These are phyloP conservation scores for Cryptoblepharus egeriae DNA, from an alignment of 2,797 vertebrate species.

Conservation along the genomic window DNA sequence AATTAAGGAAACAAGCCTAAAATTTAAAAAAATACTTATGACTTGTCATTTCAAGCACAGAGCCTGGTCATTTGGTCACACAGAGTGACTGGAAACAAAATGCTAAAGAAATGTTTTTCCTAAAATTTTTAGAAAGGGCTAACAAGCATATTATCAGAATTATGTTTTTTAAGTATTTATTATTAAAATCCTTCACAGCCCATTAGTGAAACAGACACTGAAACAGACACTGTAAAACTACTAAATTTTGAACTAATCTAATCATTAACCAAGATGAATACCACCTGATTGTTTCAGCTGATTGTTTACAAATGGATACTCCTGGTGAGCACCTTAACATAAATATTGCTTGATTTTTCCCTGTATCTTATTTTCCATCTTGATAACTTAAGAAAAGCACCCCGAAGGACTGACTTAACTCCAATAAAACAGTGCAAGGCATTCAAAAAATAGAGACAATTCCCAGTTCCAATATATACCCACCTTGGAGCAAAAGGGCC, in stretches of 20 bases:
- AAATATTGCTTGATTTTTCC: constrained; percentile 50
- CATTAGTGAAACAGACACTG: background rate
- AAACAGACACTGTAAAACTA: constrained; percentile 10
- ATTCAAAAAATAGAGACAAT: background rate
- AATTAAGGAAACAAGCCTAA: background rate
- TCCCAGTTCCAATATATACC: constrained; percentile 43
- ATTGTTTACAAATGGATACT: constrained; percentile 39
- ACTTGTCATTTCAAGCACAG: background rate
- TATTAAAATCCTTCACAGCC: background rate
- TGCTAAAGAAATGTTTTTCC: too few species aligned
- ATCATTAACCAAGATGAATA: background rate
- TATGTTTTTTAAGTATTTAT: too few species aligned
- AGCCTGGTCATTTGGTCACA: background rate
- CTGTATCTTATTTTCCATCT: constrained; percentile 14
- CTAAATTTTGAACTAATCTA: background rate
- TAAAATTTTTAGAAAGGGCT: background rate
- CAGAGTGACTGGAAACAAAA: background rate
- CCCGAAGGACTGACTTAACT: constrained; percentile 26
- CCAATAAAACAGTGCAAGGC: constrained; percentile 1
- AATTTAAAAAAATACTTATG: too few species aligned
- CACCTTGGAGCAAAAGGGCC: constrained; percentile 49
- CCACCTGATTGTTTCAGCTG: constrained; percentile 46
- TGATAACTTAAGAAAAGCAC: background rate
- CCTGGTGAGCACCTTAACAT: constrained; percentile 42
- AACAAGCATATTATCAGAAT: background rate